Conservation (phyloP, 2,888 invertebrate species). For the Oasisia sp. region DNA sequence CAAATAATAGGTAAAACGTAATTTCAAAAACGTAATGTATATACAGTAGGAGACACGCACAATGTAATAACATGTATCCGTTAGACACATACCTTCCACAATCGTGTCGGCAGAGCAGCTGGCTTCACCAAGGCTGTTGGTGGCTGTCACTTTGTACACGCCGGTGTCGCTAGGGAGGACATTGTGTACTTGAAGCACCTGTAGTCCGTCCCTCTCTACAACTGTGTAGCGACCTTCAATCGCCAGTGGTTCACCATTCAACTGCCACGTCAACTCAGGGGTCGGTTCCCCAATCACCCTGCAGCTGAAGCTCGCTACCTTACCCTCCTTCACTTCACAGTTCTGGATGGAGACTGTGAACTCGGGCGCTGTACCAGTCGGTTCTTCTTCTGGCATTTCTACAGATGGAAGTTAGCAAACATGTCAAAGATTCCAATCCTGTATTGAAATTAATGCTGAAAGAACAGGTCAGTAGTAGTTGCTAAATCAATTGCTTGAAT, state of each 20-base stretch:
- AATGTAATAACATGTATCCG: neutral
- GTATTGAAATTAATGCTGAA: neutral
- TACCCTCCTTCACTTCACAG: constrained; percentile 48
- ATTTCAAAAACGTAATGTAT: too few species aligned
- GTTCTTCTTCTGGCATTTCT: constrained; percentile 28
- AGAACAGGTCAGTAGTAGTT: too few species aligned
- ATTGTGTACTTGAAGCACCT: constrained; percentile 40
- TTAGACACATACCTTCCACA: constrained; percentile 71
- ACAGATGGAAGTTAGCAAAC: constrained; percentile 18
- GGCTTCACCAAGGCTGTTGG: constrained; percentile 77
- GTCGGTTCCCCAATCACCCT: constrained; percentile 60
- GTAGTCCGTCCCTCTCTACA: constrained; percentile 30
- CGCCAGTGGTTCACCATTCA: constrained; percentile 47
- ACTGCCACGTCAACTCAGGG: constrained; percentile 61
- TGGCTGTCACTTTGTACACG: constrained; percentile 40
- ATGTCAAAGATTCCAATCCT: neutral
- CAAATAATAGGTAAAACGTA: too few species aligned
- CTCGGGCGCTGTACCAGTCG: neutral
- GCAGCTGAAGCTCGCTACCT: constrained; percentile 56
- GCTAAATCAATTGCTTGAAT: neutral
- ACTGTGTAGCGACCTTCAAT: constrained; percentile 36
- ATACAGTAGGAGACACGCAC: too few species aligned
- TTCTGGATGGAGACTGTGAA: neutral
- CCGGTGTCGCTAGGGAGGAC: constrained; percentile 40
- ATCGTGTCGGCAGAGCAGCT: constrained; percentile 90